Percentiles rank a stretch among this genome's conserved stretches.
Conservation (phyloP, 2,888 invertebrate genomes). For the Mimachlamys varia region DNA sequence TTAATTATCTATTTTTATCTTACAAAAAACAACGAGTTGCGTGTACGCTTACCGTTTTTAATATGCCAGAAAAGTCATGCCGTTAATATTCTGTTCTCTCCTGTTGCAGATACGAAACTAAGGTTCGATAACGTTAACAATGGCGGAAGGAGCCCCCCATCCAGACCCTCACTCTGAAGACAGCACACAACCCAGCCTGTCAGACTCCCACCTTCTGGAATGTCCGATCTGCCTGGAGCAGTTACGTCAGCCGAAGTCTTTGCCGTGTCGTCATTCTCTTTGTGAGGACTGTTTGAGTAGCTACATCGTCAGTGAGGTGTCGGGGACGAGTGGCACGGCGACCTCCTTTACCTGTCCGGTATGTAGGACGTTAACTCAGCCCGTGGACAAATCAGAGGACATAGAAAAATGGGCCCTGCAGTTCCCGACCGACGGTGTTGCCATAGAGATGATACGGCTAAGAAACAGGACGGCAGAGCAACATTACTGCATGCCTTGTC, state of each 20-base stretch:
- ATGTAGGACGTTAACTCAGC: neutral
- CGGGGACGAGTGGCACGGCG: neutral
- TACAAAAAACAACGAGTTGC: too few relatives aligned
- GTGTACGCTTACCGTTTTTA: too few relatives aligned
- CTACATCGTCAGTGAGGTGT: neutral
- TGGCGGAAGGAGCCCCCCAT: too few relatives aligned
- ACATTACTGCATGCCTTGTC: neutral
- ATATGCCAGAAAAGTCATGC: too few relatives aligned
- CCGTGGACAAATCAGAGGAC: neutral
- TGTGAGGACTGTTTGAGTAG: neutral
- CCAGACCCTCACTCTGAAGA: too few relatives aligned
- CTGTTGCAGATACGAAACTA: too few relatives aligned
- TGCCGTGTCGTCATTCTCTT: neutral
- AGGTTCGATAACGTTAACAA: too few relatives aligned
- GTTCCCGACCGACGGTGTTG: neutral
- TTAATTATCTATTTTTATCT: too few relatives aligned
- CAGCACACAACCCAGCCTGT: too few relatives aligned
- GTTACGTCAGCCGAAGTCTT: neutral
- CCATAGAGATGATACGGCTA: neutral
- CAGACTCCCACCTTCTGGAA: neutral
- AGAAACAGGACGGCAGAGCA: neutral
- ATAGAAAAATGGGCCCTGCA: neutral
- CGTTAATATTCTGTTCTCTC: too few relatives aligned
- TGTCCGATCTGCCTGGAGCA: conserved; percentile 24
- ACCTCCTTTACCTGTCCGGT: neutral